Conservation (phyloP, 2,113 vertebrate species). For the Benitochromis conjunctus region DNA sequence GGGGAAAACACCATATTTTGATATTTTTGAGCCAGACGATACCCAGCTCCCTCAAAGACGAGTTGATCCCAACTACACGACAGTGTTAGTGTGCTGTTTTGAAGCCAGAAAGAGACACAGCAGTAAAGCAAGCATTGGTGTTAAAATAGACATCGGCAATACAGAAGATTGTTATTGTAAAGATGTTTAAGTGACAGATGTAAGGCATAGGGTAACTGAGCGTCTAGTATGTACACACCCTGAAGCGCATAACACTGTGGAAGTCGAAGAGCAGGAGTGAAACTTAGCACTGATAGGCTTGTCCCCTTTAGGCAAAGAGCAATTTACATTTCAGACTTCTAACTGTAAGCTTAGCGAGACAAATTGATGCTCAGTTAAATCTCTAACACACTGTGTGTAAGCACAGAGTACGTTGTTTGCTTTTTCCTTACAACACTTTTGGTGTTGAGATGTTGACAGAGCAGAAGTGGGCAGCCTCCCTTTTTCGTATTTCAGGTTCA, state of each 20-base stretch:
- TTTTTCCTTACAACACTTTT: not conserved
- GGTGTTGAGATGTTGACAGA: constrained; percentile 1
- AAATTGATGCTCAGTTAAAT: constrained; percentile 41
- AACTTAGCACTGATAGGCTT: constrained; percentile 59
- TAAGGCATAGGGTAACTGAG: constrained; percentile 55
- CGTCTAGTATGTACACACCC: constrained; percentile 50
- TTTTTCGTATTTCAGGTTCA: not conserved
- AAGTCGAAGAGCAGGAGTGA: constrained; percentile 56
- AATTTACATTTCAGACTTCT: constrained; percentile 16
- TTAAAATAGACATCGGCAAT: not conserved
- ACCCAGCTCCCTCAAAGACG: not conserved
- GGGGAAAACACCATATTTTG: not conserved
- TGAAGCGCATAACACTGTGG: constrained; percentile 47
- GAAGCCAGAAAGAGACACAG: not conserved
- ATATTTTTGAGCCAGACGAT: not conserved
- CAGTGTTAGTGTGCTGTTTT: not conserved
- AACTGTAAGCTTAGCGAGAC: constrained; percentile 32
- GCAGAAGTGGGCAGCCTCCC: not conserved
- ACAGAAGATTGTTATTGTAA: constrained; percentile 36
- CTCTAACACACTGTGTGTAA: constrained; percentile 4
- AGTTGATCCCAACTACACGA: not conserved
- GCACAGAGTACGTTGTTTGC: not conserved
- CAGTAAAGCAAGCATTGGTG: not conserved
- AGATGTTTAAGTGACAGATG: constrained; percentile 67
- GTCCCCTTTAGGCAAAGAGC: constrained; percentile 55